These are phyloP conservation scores for Lymantria dispar DNA, from an alignment of 2,888 invertebrate species.

Conservation along the genomic window DNA sequence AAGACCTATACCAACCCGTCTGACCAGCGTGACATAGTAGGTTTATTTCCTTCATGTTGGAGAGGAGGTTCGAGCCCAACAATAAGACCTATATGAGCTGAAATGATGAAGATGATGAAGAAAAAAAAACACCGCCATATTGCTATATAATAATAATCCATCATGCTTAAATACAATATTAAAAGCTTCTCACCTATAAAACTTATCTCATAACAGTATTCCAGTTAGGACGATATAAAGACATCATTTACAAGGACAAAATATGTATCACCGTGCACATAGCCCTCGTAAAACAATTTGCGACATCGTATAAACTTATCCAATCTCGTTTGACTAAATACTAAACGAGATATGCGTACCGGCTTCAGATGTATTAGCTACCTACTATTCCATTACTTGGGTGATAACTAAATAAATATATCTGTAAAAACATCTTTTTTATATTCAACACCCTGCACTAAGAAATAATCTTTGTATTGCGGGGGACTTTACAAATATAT, in stretches of 20 bases:
- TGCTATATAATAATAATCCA: too few relatives aligned
- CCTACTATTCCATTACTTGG: constrained; percentile 37
- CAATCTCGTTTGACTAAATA: constrained; percentile 49
- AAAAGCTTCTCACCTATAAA: constrained; percentile 13
- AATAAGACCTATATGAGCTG: too few relatives aligned
- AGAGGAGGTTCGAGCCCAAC: too few relatives aligned
- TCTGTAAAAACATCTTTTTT: too few relatives aligned
- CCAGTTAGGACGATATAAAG: constrained; percentile 28
- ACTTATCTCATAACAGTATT: constrained; percentile 33
- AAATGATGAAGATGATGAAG: too few relatives aligned
- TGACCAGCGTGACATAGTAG: too few relatives aligned
- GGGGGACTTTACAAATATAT: too few relatives aligned
- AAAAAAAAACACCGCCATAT: too few relatives aligned
- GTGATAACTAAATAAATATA: constrained; percentile 8
- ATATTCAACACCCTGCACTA: too few relatives aligned
- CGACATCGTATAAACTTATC: constrained; percentile 62
- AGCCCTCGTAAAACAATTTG: constrained; percentile 57
- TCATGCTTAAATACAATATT: constrained; percentile 14
- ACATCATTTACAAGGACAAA: constrained; percentile 41
- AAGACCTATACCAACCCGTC: too few relatives aligned
- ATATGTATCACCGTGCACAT: constrained; percentile 35
- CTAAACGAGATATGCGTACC: constrained; percentile 24
- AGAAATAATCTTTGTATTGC: too few relatives aligned
- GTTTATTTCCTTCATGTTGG: too few relatives aligned
- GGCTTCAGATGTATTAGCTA: constrained; percentile 48